Percentiles rank a stretch among this genome's conserved stretches.
phyloP scores from a whole-genome alignment of 2,888 invertebrate genomes.

The Elmis aenea region DNA sequence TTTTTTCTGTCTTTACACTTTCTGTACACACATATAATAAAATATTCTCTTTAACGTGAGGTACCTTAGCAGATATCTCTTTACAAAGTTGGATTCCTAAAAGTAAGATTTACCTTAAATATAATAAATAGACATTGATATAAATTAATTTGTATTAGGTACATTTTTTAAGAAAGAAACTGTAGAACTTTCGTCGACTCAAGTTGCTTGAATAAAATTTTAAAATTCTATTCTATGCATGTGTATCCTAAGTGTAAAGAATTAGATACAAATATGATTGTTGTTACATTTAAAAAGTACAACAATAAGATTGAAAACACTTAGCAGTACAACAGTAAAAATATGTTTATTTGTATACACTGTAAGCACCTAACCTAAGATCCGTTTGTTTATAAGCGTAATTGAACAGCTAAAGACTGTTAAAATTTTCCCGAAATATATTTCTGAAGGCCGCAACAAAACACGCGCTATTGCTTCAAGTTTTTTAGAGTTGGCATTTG shows the following conservation, averaged over 20 bases:
- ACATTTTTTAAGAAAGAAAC: too few relatives aligned
- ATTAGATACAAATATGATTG: constrained; percentile 9
- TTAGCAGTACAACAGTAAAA: constrained; percentile 19
- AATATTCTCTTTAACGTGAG: constrained; percentile 23
- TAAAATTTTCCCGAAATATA: too few relatives aligned
- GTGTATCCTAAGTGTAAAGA: constrained; percentile 13
- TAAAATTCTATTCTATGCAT: too few relatives aligned
- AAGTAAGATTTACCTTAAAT: too few relatives aligned
- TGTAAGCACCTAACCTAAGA: constrained; percentile 18
- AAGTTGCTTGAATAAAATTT: too few relatives aligned
- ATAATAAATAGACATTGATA: too few relatives aligned
- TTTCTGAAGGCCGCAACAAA: too few relatives aligned
- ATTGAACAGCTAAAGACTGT: constrained; percentile 15
- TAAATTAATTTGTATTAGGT: too few relatives aligned
- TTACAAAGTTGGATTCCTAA: too few relatives aligned
- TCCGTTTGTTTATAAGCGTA: constrained; percentile 17
- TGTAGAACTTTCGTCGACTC: too few relatives aligned
- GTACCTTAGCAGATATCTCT: constrained; percentile 11
- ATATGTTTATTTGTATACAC: constrained; percentile 17
- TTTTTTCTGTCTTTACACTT: constrained; percentile 21
- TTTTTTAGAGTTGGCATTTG: constrained; percentile 1
- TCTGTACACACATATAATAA: constrained; percentile 19
- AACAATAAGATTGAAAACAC: constrained; percentile 21
- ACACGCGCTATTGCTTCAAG: too few relatives aligned
- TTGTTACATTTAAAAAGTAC: constrained; percentile 9